Base-by-base conservation (phyloP, 2,113 vertebrate genomes). In the Atractosteus spatula region DNA sequence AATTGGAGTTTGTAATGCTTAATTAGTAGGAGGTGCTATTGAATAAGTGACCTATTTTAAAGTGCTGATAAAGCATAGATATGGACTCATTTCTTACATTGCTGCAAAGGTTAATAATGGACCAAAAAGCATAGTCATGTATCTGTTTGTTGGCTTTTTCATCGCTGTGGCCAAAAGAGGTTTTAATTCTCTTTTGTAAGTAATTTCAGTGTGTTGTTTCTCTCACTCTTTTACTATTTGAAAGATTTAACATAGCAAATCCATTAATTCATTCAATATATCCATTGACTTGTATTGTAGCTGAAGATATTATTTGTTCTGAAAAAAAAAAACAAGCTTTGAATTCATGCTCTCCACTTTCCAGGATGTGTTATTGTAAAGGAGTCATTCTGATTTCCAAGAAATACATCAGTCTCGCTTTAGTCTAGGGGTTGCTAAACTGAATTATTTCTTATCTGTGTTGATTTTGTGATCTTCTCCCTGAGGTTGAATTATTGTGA, bases 221-320 rank as follows among this genome's bases (percentile, higher is more conserved):
- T 29, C 29, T 29, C 29, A 29, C 29, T 29, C 29, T 29, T 29
- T 29, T 29, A 29, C 29, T 29, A 29, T 29, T 29, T 10, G n/a
- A 13, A 29, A 61, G 62, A 72, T 69, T 69, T 72, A 13, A 69
- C 66, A 72, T 69, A n/a, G 59, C 51, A 72, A 71, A 17, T 10
- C 55, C 10, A 62, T 29, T 11, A 43, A 47, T 41, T 17, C 14
- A 47, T 54, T 8, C 41, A 14, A 42, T 17, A 45, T 47, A 44
- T 16, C 5, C 41, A 13, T 43, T 17, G 71, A 72, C 71, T 72
- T 17, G 11, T 47, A 70, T 63, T 16, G 16, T 42, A 10, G 62
- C 41, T 16, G n/a, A 41, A 11, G n/a, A 8, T 64, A 8, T 3
- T 67, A 2, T 13, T 45, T 14, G 47, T 51, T 7, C 45, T 44